Percentiles rank a stretch among this genome's conserved stretches.
These are phyloP conservation scores for Trachythela sp. DNA, from an alignment of 64 coral and sea anemone species.

Conservation along the genomic window DNA sequence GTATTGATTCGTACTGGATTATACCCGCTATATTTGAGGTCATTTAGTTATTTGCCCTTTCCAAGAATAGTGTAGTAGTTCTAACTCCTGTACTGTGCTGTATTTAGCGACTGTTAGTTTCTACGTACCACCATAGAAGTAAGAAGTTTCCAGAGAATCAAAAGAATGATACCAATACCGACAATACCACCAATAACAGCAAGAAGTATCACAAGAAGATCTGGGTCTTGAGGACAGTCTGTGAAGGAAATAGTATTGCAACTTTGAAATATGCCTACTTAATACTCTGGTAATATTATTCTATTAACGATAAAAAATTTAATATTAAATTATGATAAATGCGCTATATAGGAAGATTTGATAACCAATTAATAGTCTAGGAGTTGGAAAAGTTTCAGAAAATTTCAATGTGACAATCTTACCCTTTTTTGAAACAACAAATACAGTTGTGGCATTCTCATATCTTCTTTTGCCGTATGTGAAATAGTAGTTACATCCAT, in stretches of 20 bases:
- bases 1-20: too few relatives aligned
- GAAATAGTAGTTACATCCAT: neutral
- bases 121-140: slow-evolving; percentile 38
- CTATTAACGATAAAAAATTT: neutral
- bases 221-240: slow-evolving; percentile 50
- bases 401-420: neutral
- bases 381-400: neutral
- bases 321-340: too few relatives aligned
- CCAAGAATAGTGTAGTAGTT: too few relatives aligned
- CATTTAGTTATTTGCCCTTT: too few relatives aligned
- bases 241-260: neutral
- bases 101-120: too few relatives aligned
- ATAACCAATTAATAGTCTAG: too few relatives aligned
- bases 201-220: slow-evolving; percentile 29
- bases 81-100: too few relatives aligned
- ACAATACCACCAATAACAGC: slow-evolving; percentile 46
- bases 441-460: neutral
- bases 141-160: slow-evolving; percentile 43
- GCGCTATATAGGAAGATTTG: too few relatives aligned
- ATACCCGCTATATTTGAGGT: too few relatives aligned
- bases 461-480: neutral
- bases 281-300: neutral
- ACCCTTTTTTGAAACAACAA: neutral
- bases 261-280: neutral
- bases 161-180: slow-evolving; percentile 33